Evolutionary conservation across 2,888 invertebrate species (phyloP), one percentile per base, ranked within the genome.

Genomic region (Strigamia maritima): DNA sequence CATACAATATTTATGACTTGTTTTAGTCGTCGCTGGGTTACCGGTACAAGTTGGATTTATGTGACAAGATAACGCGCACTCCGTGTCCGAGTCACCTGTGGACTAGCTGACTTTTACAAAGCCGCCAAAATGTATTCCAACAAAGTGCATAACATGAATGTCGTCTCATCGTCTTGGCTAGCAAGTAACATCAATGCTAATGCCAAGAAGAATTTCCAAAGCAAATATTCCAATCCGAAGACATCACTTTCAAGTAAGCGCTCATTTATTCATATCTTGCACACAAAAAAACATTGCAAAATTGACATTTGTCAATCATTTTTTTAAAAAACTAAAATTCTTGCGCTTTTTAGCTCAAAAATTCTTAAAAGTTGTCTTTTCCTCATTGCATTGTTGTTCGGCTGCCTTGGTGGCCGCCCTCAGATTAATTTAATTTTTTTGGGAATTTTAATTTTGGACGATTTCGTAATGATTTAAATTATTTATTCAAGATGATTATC

Each of bases 21-120:
- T 70, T 70, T 44, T 70, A 70, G 70, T 26, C 12, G 70, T 70
- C 70, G 70, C 70, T 70, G 70, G 70, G 70, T 70, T 70, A 70
- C 70, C 49, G 10, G 22, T 2, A 1, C n/a, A 54, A 26, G 26
- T 60, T 28, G 70, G 70, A 70, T 70, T 70, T 70, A 14, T 54
- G 54, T 54, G 70, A 70, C 28, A 70, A 70, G 26, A 70, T 26
- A 70, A 14, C 16, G 49, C 49, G 19, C 49, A 19, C 49, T 19
- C 16, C 19, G 26, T 10, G 0, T 54, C n/a, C 14, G 49, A 19
- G 4, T 6, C 49, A 49, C 49, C n/a, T 19, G 16, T 49, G 14
- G 49, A 49, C 14, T 6, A 10, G 35, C 35, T 35, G 3, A 35
- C 35, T 35, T n/a, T 10, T 6, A 35, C 2, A 6, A 1, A 35